Base-by-base conservation (phyloP, 2,797 vertebrate species). In the Myripristis jacobus region DNA sequence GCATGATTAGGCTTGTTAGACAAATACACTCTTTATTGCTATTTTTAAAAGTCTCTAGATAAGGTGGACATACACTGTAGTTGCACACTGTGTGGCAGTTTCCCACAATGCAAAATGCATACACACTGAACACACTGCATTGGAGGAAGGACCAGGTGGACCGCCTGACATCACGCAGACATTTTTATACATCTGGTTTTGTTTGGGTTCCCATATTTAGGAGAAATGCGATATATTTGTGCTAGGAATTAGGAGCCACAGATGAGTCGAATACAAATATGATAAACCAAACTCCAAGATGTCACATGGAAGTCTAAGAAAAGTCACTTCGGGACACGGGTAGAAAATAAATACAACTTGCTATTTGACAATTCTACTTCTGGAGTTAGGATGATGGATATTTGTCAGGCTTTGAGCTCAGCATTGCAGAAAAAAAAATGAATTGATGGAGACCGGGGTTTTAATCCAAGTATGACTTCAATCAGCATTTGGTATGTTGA, bases 401-500 rank as follows among this genome's bases (percentile, higher is more conserved):
- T 18, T 29, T 53, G 51, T 8, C 51, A 53, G 51, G 51, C 25
- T 53, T 53, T 29, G 29, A 15, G 6, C 15, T 52, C 24, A 27
- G 51, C 51, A 52, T 25, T 27, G 27, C 25, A 52, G 6, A 51
- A 50, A 24, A 24, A 36, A 41, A 4, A 16, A n/a, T 55, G 53
- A 55, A 36, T n/a, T 11, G 29, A 19, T 4, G 10, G 16, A 55
- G 19, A 55, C 21, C 27, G 36, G 19, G 19, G n/a, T 36, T 55
- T 25, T n/a, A 31, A 36, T 55, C 53, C n/a, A 58, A 21, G 22
- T 18, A 41, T 1, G 7, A 44, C 55, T 73, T 81, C 56, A 79
- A 67, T 34, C 29, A 73, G 59, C 59, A 75, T 66, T 36, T 44
- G 9, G 58, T 36, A 77, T 56, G 56, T 10, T 38, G 51, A 41